These are phyloP conservation scores for Mya arenaria DNA, from an alignment of 1,140 invertebrate species.

Conservation along the genomic window DNA sequence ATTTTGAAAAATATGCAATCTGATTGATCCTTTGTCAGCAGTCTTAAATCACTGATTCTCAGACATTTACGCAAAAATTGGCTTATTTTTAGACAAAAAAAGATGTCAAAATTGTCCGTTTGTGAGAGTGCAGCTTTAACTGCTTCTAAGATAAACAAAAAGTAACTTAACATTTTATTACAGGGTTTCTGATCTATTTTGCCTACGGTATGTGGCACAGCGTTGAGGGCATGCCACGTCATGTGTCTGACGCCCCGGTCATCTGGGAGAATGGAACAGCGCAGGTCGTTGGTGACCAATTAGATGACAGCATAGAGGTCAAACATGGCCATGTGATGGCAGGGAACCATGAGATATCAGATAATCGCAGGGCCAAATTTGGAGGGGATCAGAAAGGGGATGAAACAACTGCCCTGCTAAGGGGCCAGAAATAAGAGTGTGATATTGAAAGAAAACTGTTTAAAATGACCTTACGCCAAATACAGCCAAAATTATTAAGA, in stretches of 20 bases:
- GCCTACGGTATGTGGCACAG: constrained; percentile 25
- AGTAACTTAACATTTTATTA: background rate
- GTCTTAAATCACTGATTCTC: background rate
- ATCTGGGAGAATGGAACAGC: background rate
- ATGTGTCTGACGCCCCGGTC: background rate
- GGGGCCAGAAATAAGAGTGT: too few relatives aligned
- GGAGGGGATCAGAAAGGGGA: too few relatives aligned
- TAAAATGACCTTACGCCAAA: too few relatives aligned
- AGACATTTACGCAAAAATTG: background rate
- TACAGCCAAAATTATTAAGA: too few relatives aligned
- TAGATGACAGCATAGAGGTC: too few relatives aligned
- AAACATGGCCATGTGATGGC: too few relatives aligned
- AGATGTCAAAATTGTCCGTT: background rate
- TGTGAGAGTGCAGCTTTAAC: background rate
- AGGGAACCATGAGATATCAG: too few relatives aligned
- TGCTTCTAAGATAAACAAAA: background rate
- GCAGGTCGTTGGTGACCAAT: background rate
- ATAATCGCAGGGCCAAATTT: too few relatives aligned
- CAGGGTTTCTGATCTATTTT: constrained; percentile 44
- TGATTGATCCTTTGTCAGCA: background rate
- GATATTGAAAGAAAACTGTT: too few relatives aligned
- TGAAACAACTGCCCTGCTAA: too few relatives aligned
- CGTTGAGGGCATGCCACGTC: background rate
- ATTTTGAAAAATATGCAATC: background rate
- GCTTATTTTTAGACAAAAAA: background rate